Evolutionary conservation across 1,140 invertebrate species (phyloP), one percentile per base, ranked within the genome.

Genomic region (Alviniconcha marisindica): DNA sequence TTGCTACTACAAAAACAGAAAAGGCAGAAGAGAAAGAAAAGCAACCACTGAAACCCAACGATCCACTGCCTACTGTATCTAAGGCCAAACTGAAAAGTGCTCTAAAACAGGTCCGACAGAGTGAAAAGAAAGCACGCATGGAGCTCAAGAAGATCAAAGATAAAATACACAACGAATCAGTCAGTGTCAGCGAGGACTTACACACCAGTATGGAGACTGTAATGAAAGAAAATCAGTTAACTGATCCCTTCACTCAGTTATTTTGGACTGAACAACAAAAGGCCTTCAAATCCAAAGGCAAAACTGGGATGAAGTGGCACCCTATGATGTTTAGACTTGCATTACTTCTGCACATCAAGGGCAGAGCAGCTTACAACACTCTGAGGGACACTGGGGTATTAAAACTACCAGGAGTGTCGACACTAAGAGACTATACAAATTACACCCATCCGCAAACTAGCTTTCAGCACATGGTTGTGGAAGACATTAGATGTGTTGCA

Each of bases 241-340:
- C 14, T 3, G 69, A 73, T 10, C 33, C 69, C 12, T 18, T 48
- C 44, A 48, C 44, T 10, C 5, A 48, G 18, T 18, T 48, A 48
- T 77, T 77, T 18, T 77, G 74, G 74, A 5, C 51, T 18, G 54
- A 80, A 66, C 77, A 80, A 69, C 5, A 60, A 4, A 80, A 80
- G 14, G 54, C 60, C 10, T 60, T 80, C 28, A 10, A 48, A 12
- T 0, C 28, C 38, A 24, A 31, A 28, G 77, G 51, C 2, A 38
- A 60, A 1, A n/a, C 18, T 73, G n/a, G 77, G 15, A 42, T 60
- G 28, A 36, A 21, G 21, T 80, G 77, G 77, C 77, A 80, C 38
- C 77, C 77, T 3, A 80, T 63, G 54, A 80, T 80, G 77, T 2
- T 80, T 1, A 2, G 77, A 36, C 33, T 80, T 5, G 77, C 77